phyloP scores from a whole-genome alignment of 2,113 vertebrate genomes.

The Herpetotheres cachinnans region DNA sequence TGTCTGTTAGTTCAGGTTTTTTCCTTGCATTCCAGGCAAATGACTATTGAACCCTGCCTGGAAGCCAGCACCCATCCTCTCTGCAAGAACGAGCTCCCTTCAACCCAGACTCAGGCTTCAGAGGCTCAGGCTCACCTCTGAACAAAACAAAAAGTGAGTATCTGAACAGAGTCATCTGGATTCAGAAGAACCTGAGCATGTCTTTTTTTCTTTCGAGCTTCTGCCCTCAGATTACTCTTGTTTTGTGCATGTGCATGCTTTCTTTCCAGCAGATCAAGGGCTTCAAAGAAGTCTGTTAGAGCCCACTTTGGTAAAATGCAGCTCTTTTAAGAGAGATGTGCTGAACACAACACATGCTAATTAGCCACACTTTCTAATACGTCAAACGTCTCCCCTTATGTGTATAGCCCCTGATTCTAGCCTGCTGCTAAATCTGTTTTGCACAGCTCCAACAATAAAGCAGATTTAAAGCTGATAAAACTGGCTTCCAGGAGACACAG shows the following conservation, averaged over 20 bases:
- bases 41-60: neutral
- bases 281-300: neutral
- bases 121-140: neutral
- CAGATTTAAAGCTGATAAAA: neutral
- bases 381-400: neutral
- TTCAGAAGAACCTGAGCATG: neutral
- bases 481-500: neutral
- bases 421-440: slow-evolving; percentile 15
- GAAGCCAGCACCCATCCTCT: neutral
- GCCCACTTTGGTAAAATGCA: neutral
- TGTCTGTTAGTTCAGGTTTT: neutral
- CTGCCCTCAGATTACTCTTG: neutral
- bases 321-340: neutral
- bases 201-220: neutral
- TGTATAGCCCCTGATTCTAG: neutral
- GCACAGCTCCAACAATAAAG: neutral
- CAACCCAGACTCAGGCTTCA: neutral
- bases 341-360: neutral
- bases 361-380: neutral
- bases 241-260: neutral
- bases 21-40: neutral
- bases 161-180: neutral
- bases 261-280: neutral
- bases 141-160: neutral
- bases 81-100: neutral